A percentile compares a stretch with the other conserved stretches of the same genome.
These are phyloP conservation scores for Oligia latruncula DNA, from an alignment of 2,888 invertebrate genomes.

Conservation along the genomic window DNA sequence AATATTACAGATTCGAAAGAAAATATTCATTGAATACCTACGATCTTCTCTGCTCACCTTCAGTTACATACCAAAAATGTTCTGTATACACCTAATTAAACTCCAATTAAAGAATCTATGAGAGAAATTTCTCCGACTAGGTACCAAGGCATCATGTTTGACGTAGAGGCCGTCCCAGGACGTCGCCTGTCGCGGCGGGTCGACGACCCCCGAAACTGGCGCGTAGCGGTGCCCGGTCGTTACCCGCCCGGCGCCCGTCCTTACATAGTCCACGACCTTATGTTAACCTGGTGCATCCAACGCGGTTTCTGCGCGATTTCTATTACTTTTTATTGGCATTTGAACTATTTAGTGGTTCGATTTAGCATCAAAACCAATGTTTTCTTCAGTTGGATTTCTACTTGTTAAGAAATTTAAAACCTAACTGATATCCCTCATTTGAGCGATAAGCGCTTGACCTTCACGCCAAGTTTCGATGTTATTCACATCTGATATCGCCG, in stretches of 20 bases:
- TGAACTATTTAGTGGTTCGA: background rate
- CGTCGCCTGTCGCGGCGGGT: constrained; percentile 81
- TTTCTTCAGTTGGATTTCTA: constrained; percentile 1
- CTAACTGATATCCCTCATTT: constrained; percentile 35
- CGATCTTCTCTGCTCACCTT: background rate
- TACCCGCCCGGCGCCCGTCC: constrained; percentile 84
- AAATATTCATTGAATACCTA: background rate
- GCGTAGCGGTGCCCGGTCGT: constrained; percentile 89
- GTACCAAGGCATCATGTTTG: constrained; percentile 79
- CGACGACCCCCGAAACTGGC: constrained; percentile 88
- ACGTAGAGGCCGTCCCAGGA: constrained; percentile 84
- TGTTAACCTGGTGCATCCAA: constrained; percentile 83
- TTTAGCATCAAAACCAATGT: background rate
- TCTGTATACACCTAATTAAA: constrained; percentile 37
- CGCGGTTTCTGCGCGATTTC: constrained; percentile 66
- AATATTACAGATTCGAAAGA: background rate
- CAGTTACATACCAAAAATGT: background rate
- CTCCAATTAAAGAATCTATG: constrained; percentile 39
- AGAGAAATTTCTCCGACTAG: constrained; percentile 51
- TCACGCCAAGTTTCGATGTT: constrained; percentile 58
- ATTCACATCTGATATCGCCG: constrained; percentile 63
- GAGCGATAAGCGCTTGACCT: constrained; percentile 50
- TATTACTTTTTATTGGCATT: constrained; percentile 43
- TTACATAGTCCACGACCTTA: constrained; percentile 85
- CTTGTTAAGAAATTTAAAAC: constrained; percentile 7